These are phyloP conservation scores for Polia nebulosa DNA, from an alignment of 2,888 invertebrate species.

Conservation along the genomic window DNA sequence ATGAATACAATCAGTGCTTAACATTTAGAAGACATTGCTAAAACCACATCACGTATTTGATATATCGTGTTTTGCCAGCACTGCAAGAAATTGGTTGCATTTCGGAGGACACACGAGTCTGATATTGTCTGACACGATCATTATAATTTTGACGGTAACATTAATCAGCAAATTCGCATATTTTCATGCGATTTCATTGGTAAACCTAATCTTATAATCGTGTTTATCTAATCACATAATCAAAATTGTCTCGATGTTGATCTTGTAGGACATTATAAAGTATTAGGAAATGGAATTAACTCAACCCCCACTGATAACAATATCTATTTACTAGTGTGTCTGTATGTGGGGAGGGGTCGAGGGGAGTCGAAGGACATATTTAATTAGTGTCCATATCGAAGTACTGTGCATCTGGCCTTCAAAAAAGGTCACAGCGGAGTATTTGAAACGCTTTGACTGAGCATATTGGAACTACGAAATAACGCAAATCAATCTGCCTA, in stretches of 20 bases:
- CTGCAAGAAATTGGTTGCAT: constrained; percentile 17
- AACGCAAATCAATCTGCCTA: too few species aligned
- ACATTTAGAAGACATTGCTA: background rate
- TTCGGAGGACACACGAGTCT: background rate
- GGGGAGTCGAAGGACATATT: constrained; percentile 54
- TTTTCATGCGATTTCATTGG: constrained; percentile 26
- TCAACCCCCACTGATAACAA: constrained; percentile 1
- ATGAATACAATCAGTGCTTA: background rate
- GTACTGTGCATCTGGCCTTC: constrained; percentile 29
- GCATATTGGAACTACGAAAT: background rate
- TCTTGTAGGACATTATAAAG: constrained; percentile 31
- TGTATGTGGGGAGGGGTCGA: constrained; percentile 33
- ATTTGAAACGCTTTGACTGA: constrained; percentile 12
- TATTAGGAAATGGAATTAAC: constrained; percentile 11
- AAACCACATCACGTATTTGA: background rate
- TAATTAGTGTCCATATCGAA: constrained; percentile 34
- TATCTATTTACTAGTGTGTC: constrained; percentile 8
- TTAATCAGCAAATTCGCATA: constrained; percentile 8
- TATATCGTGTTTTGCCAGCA: background rate
- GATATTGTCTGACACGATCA: constrained; percentile 5
- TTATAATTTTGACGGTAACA: constrained; percentile 8
- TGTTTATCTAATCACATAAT: constrained; percentile 52
- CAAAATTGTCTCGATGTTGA: constrained; percentile 21
- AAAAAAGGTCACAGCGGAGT: constrained; percentile 31
- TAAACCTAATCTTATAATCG: constrained; percentile 22